phyloP scores from a whole-genome alignment of 2,888 invertebrate species.

The Dryomyza anilis region DNA sequence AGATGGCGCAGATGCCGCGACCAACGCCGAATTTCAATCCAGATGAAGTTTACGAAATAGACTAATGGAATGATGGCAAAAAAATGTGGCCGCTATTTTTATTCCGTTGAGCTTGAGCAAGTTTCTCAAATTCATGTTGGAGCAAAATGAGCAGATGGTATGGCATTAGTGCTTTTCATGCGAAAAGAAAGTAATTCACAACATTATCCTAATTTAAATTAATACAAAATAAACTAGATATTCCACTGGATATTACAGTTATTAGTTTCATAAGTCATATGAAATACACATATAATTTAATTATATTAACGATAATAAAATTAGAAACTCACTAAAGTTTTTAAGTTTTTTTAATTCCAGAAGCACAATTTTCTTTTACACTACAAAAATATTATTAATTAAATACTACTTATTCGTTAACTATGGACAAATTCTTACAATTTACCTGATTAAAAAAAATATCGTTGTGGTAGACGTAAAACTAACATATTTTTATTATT shows the following conservation, averaged over 20 bases:
- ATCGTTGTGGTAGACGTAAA: too few species aligned
- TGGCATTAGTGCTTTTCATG: slow-evolving; percentile 5
- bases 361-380: too few species aligned
- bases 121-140: not conserved
- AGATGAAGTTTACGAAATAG: slow-evolving; percentile 55
- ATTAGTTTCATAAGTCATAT: slow-evolving; percentile 21
- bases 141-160: not conserved
- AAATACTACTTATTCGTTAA: too few species aligned
- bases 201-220: slow-evolving; percentile 18
- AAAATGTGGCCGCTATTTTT: not conserved
- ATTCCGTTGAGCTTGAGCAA: not conserved
- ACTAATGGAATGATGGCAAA: slow-evolving; percentile 36
- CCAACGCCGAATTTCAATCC: slow-evolving; percentile 52
- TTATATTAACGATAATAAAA: slow-evolving; percentile 18
- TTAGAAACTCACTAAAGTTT: too few species aligned
- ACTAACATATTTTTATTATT: too few species aligned
- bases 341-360: too few species aligned
- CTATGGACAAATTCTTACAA: too few species aligned
- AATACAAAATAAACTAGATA: slow-evolving; percentile 16
- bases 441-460: too few species aligned
- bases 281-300: slow-evolving; percentile 22
- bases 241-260: slow-evolving; percentile 23
- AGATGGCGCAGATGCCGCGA: slow-evolving; percentile 29
- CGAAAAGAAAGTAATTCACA: not conserved
- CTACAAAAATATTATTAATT: too few species aligned